phyloP scores from a whole-genome alignment of 1,140 invertebrate genomes.

The Listronotus oregonensis region DNA sequence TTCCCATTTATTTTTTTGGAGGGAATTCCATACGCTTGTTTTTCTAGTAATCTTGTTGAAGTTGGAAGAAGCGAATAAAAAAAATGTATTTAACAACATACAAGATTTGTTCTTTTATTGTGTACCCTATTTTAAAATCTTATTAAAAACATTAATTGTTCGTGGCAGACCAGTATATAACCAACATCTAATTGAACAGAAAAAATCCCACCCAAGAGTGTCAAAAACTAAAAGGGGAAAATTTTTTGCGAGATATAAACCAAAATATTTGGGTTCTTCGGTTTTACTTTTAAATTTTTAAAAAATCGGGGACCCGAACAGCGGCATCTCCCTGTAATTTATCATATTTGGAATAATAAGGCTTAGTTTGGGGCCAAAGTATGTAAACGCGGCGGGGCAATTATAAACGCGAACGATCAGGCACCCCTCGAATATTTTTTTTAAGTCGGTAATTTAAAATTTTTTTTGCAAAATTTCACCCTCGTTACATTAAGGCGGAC shows the following conservation, averaged over 20 bases:
- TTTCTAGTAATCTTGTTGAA: no score
- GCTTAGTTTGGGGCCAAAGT: neutral
- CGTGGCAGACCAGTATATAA: no score
- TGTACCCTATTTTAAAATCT: no score
- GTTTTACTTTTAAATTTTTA: conserved; percentile 22
- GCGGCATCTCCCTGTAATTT: conserved; percentile 12
- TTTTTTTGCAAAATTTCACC: no score
- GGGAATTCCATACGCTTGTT: no score
- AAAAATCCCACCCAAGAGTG: conserved; percentile 13
- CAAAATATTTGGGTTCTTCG: conserved; percentile 16
- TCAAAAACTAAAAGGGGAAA: conserved; percentile 6
- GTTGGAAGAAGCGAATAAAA: no score
- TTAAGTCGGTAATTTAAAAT: no score
- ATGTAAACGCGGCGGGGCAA: neutral
- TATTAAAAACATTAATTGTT: no score
- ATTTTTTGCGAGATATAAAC: conserved; percentile 14
- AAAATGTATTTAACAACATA: no score
- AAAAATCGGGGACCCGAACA: conserved; percentile 9
- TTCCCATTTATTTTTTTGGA: no score
- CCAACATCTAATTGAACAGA: neutral
- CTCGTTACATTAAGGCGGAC: no score
- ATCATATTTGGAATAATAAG: conserved; percentile 12
- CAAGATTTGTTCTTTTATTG: no score
- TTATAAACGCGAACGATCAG: neutral
- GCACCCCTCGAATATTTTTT: neutral